Base-by-base conservation (phyloP, 2,888 invertebrate species). In the Stratiomys singularior region DNA sequence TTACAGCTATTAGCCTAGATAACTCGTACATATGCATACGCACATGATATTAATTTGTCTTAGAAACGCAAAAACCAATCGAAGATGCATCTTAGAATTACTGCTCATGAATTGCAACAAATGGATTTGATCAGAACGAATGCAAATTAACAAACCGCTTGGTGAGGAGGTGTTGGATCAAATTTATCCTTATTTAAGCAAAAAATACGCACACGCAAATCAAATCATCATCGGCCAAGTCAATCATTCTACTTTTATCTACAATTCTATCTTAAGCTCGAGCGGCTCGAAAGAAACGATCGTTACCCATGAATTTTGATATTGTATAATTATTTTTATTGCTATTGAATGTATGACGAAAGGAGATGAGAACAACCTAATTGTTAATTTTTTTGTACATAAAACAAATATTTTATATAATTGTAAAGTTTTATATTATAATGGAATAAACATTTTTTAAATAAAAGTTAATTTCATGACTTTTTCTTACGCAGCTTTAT, bases 381-480 rank as follows among this genome's bases (percentile, higher is more conserved):
- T 69, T 69, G 69, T 69, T 69, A 69, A 46, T 69, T 66, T 69
- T 56, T 69, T 69, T 69, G 69, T 69, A 69, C 37, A 69, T 69
- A 69, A 69, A 69, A 44, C 37, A n/a, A 25, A 69, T 66, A 66
- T 69, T 69, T 46, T 69, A 44, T 66, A 52, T 25, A 69, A 69
- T 69, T 69, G 47, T 69, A 69, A 30, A 69, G 69, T 69, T 69
- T 47, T 69, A 69, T 69, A 69, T 69, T 47, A 69, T 69, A 69
- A 69, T 47, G 69, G 30, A 69, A 69, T 69, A 69, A 69, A 69
- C 13, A 69, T 69, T 69, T 69, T 69, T 46, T 69, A 69, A 69
- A 69, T 69, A 69, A 69, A 69, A 37, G 11, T 21, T 28, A 18
- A 56, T 5, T 11, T 56, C 5, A 56, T n/a, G 5, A 4, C 21